Evolutionary conservation across 2,797 vertebrate genomes (phyloP).

Genomic region (Lacerta bilineata): DNA sequence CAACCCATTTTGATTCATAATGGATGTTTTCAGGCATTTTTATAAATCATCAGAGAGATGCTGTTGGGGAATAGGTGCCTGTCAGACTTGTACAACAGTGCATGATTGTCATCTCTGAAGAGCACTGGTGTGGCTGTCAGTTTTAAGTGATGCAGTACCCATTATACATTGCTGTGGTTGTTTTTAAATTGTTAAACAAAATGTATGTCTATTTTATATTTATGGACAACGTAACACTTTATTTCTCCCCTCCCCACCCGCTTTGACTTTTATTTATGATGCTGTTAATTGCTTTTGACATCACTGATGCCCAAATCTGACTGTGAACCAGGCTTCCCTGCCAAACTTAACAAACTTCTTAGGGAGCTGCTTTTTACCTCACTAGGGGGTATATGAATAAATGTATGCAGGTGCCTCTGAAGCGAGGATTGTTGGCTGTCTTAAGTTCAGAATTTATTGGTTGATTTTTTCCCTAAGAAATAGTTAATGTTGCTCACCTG

Average conservation of each 20-base stretch:
- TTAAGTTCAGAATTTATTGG: constrained; percentile 47
- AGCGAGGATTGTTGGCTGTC: constrained; percentile 40
- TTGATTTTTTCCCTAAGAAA: neutral
- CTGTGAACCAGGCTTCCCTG: constrained; percentile 62
- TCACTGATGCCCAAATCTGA: constrained; percentile 58
- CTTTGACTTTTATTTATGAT: constrained; percentile 31
- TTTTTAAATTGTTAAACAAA: constrained; percentile 2
- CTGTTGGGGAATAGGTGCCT: neutral
- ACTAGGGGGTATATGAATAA: constrained; percentile 70
- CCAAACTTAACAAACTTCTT: constrained; percentile 62
- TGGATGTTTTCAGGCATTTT: constrained; percentile 17
- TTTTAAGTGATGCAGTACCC: neutral
- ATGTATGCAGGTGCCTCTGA: constrained; percentile 59
- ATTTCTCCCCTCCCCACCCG: neutral
- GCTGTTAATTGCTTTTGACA: constrained; percentile 62
- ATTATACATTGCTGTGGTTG: neutral
- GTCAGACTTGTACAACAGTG: neutral
- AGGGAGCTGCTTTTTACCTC: constrained; percentile 62
- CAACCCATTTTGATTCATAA: constrained; percentile 1
- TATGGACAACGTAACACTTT: neutral
- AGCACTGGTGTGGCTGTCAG: accelerated
- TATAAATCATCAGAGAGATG: neutral
- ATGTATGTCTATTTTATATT: neutral
- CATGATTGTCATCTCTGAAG: constrained; percentile 10
- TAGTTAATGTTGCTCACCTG: constrained; percentile 6